phyloP scores from a whole-genome alignment of 1,140 invertebrate genomes.

The Trichonephila clavipes region DNA sequence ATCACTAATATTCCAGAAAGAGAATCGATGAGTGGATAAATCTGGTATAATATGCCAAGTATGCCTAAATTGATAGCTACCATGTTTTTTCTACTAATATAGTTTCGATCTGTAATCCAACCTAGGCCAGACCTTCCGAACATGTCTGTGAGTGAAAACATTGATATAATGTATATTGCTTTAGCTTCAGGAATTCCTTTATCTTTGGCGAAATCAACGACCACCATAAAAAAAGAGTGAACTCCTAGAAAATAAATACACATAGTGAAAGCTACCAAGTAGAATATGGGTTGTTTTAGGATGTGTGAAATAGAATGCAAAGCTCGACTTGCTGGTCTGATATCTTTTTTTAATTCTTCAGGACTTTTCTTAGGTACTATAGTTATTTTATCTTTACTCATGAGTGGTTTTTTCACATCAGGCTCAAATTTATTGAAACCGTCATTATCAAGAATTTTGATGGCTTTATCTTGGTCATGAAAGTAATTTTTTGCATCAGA shows the following conservation, averaged over 20 bases:
- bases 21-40: conserved; percentile 55
- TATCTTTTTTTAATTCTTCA: neutral
- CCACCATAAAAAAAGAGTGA: conserved; percentile 70
- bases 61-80: conserved; percentile 47
- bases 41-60: conserved; percentile 64
- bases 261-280: conserved; percentile 62
- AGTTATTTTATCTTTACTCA: neutral
- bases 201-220: conserved; percentile 78
- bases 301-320: conserved; percentile 37
- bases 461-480: neutral
- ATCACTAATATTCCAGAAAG: conserved; percentile 27
- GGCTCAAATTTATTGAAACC: neutral
- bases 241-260: conserved; percentile 53
- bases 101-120: conserved; percentile 76
- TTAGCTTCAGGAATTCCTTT: conserved; percentile 64
- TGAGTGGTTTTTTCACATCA: conserved; percentile 25
- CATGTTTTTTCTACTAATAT: conserved; percentile 60
- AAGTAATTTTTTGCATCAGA: neutral
- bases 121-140: conserved; percentile 74
- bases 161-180: conserved; percentile 74
- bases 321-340: neutral
- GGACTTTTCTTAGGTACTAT: conserved; percentile 23
- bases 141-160: conserved; percentile 76
- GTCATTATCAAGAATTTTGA: neutral
- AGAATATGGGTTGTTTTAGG: conserved; percentile 54